Conservation (phyloP, 2,888 invertebrate genomes). For the Pollenia angustigena region DNA sequence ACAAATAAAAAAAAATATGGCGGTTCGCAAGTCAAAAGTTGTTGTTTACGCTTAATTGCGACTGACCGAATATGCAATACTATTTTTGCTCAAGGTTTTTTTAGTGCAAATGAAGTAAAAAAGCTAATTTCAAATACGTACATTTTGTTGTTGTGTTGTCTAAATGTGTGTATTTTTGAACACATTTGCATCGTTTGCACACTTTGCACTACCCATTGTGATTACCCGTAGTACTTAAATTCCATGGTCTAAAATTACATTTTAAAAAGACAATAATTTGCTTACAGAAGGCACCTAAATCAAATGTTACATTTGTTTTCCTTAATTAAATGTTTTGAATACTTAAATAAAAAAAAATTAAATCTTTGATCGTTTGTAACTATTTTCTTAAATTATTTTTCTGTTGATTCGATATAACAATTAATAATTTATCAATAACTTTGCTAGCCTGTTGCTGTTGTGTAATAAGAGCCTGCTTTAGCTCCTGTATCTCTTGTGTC, state of each 20-base stretch:
- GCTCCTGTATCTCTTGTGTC: constrained; percentile 88
- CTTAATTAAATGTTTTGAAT: constrained; percentile 7
- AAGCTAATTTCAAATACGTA: no score
- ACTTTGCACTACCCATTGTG: neutral
- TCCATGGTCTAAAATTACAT: neutral
- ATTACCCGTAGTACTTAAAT: neutral
- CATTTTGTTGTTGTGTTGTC: no score
- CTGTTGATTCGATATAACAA: constrained; percentile 84
- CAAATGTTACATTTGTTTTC: neutral
- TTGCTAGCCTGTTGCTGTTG: constrained; percentile 85
- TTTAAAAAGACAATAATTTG: constrained; percentile 41
- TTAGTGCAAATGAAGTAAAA: no score
- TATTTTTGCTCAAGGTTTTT: no score
- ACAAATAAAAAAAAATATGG: no score
- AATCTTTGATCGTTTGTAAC: constrained; percentile 48
- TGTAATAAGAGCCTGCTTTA: constrained; percentile 86
- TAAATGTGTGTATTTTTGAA: no score
- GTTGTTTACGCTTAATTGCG: no score
- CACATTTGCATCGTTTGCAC: neutral
- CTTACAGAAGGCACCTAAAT: constrained; percentile 20
- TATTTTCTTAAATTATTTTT: constrained; percentile 83
- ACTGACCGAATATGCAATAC: no score
- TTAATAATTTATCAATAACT: constrained; percentile 84
- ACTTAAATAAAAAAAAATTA: constrained; percentile 8
- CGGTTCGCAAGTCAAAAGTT: no score